Conservation (phyloP, 2,888 invertebrate species). For the Coleophora flavipennella region DNA sequence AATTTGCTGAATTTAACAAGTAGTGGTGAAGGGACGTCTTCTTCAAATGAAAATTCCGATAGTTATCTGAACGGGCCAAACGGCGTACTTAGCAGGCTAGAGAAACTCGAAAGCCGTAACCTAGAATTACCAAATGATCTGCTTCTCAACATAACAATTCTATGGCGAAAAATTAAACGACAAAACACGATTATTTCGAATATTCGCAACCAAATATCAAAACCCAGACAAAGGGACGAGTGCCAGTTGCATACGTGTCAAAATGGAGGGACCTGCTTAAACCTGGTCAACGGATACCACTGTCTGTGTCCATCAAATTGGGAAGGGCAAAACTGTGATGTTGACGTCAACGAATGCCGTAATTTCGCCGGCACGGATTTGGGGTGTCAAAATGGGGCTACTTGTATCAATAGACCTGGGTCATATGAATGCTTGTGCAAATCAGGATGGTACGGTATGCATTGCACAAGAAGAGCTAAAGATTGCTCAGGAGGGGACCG, state of each 20-base stretch:
- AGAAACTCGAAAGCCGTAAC: constrained; percentile 33
- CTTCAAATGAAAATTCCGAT: constrained; percentile 19
- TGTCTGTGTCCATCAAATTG: constrained; percentile 84
- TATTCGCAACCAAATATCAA: constrained; percentile 48
- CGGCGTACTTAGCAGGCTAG: constrained; percentile 35
- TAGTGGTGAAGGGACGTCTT: constrained; percentile 12
- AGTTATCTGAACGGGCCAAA: constrained; percentile 23
- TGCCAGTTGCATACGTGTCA: constrained; percentile 84
- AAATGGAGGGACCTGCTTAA: constrained; percentile 87
- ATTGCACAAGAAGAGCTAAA: constrained; percentile 82
- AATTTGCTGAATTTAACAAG: constrained; percentile 70
- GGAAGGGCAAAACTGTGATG: constrained; percentile 79
- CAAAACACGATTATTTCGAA: constrained; percentile 46
- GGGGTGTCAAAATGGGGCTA: constrained; percentile 94
- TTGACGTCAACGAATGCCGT: constrained; percentile 91
- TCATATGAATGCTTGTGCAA: constrained; percentile 86
- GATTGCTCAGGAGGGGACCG: constrained; percentile 81
- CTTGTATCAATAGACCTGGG: constrained; percentile 85
- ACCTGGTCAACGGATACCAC: constrained; percentile 77
- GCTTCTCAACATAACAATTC: constrained; percentile 29
- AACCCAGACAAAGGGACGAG: constrained; percentile 68
- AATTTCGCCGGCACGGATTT: constrained; percentile 86
- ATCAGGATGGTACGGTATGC: constrained; percentile 85
- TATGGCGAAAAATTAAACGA: constrained; percentile 37
- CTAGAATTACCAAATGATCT: constrained; percentile 18